A percentile compares a stretch with the other conserved stretches of the same genome.
Evolutionary conservation across 2,113 vertebrate species (phyloP).

Genomic region (Pomatorhinus ruficollis): DNA sequence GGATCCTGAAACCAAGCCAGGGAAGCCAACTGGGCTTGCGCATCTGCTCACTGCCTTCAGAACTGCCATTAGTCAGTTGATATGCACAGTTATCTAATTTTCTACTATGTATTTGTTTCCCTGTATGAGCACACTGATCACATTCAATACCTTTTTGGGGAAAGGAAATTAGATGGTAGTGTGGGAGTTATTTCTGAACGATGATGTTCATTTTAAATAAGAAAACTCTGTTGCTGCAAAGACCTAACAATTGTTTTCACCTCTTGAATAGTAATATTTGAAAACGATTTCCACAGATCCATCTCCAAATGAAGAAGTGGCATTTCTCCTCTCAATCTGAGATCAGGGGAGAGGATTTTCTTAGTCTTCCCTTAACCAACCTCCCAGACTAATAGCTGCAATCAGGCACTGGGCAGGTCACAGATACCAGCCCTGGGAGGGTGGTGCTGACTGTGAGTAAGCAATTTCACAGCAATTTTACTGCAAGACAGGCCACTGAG

Average conservation of each 20-base stretch:
- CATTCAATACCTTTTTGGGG: not conserved
- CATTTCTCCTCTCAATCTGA: not conserved
- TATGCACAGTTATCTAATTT: not conserved
- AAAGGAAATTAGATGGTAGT: not conserved
- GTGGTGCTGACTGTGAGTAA: not conserved
- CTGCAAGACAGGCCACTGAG: not conserved
- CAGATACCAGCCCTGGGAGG: not conserved
- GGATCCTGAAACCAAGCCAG: not conserved
- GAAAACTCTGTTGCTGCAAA: not conserved
- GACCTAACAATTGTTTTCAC: not conserved
- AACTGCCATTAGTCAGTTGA: not conserved
- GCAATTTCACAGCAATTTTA: conserved; percentile 5
- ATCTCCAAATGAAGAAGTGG: not conserved
- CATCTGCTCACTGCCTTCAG: not conserved
- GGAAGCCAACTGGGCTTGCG: not conserved
- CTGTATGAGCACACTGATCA: not conserved
- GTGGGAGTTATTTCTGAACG: not conserved
- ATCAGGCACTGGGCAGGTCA: not conserved
- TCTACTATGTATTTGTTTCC: not conserved
- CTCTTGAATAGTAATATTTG: not conserved
- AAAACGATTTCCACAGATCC: not conserved
- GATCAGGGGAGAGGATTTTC: not conserved
- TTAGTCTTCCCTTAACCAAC: not conserved
- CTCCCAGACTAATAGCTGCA: not conserved
- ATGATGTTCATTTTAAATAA: not conserved